A percentile compares a stretch with the other conserved stretches of the same genome.
These are phyloP conservation scores for Eupelmus urozonus DNA, from an alignment of 2,888 invertebrate species.

Conservation along the genomic window DNA sequence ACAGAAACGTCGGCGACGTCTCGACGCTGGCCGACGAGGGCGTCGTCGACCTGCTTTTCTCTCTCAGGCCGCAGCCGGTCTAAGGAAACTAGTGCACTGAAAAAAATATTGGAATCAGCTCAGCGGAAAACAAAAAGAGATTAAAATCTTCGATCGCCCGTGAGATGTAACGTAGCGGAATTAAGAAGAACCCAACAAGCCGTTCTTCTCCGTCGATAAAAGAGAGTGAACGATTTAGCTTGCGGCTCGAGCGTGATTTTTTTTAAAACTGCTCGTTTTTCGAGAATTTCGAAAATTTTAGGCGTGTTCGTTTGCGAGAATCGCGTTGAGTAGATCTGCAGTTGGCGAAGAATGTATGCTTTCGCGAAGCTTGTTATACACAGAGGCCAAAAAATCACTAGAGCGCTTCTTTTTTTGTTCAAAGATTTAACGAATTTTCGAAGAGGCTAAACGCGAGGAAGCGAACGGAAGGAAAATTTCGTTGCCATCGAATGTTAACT, in stretches of 20 bases:
- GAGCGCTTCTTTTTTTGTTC: not conserved
- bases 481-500: constrained; percentile 9
- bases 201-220: not conserved
- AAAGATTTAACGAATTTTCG: not conserved
- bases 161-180: not conserved
- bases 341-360: not conserved
- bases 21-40: constrained; percentile 95
- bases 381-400: not conserved
- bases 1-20: constrained; percentile 93
- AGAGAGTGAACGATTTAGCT: not conserved
- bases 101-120: too few species aligned
- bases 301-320: constrained; percentile 4
- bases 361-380: not conserved
- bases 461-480: not conserved
- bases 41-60: constrained; percentile 90
- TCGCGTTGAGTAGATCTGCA: not conserved
- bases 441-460: not conserved
- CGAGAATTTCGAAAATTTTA: not conserved
- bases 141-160: constrained; percentile 17
- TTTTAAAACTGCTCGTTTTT: not conserved
- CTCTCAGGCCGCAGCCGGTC: constrained; percentile 81
- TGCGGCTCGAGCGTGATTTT: not conserved
- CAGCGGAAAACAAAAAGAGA: too few species aligned
- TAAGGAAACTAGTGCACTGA: constrained; percentile 3
- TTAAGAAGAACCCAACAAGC: not conserved